Base-by-base conservation (phyloP, 2,888 invertebrate species). In the Chloroclysta siterata region DNA sequence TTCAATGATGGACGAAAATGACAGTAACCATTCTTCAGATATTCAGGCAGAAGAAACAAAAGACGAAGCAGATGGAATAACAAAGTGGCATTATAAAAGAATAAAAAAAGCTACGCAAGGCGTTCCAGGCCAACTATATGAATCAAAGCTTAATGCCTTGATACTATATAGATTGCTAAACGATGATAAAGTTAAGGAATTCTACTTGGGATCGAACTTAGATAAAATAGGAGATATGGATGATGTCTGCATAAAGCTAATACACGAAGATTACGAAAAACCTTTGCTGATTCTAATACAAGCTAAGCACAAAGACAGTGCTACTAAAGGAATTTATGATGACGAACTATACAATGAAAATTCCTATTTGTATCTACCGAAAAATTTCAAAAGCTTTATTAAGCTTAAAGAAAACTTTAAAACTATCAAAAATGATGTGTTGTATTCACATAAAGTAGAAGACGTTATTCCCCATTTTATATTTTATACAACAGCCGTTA, bases 291-390 rank as follows among this genome's bases (percentile, higher is more conserved):
- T 52, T 39, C 15, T 52, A 5, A 52, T 52, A 17, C 52, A 52
- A 52, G 52, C 52, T 6, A 52, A 52, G 52, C 52, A 52, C 13
- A 52, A 39, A 22, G 52, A 52, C 13, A 33, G 22, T 36, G 39
- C 17, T 6, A 17, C 13, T 1, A 39, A 39, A 13, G 52, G 52
- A 17, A 52, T 52, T 39, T 13, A 8, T 5, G 17, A 52, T 39
- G 11, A 17, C 2, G 39, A 52, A 10, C 15, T 52, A 13, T 39
- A 41, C 11, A 36, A 15, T 36, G 2, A 14, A 10, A 52, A 39
- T 3, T 22, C 22, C 11, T 39, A 52, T 52, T 52, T 52, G 11
- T 39, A 17, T 52, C 39, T 52, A 41, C 7, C n/a, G 39, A 41
- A 52, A 52, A 22, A 17, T 3, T 52, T 39, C 17, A 22, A 17